Percentiles rank a stretch among this genome's conserved stretches.
Conservation (phyloP, 2,888 invertebrate genomes). For the Drosophila stalkeri region DNA sequence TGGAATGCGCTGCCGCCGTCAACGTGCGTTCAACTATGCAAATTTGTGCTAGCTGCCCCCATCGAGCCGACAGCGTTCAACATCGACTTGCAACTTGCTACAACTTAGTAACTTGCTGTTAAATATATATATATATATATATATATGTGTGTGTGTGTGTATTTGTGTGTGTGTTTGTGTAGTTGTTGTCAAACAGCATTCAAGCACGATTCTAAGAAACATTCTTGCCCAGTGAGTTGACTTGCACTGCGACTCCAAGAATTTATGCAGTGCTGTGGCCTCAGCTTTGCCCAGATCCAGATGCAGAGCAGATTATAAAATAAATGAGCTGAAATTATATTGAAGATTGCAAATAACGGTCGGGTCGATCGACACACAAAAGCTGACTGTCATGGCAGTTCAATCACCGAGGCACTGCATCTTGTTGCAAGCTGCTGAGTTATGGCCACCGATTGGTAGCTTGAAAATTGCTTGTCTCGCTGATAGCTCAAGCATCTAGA, state of each 20-base stretch:
- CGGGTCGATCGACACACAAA: constrained; percentile 45
- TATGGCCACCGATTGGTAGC: constrained; percentile 45
- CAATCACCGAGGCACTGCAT: constrained; percentile 64
- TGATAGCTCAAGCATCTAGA: constrained; percentile 38
- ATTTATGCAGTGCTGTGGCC: constrained; percentile 63
- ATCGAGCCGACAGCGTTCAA: constrained; percentile 22
- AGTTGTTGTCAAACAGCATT: constrained; percentile 82
- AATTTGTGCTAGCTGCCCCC: constrained; percentile 67
- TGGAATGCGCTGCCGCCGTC: constrained; percentile 67
- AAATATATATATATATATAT: background rate
- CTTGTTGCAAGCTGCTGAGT: constrained; percentile 51
- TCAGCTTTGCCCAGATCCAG: constrained; percentile 39
- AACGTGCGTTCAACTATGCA: constrained; percentile 78
- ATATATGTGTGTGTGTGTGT: constrained; percentile 15
- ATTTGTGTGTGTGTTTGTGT: constrained; percentile 31
- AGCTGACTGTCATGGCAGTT: constrained; percentile 67
- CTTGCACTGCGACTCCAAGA: constrained; percentile 47
- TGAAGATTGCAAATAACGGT: constrained; percentile 52
- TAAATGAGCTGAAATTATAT: constrained; percentile 70
- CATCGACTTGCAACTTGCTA: constrained; percentile 81
- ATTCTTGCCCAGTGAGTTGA: constrained; percentile 70
- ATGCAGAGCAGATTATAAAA: constrained; percentile 64
- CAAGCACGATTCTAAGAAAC: constrained; percentile 83
- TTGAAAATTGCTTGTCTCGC: constrained; percentile 25
- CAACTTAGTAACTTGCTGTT: constrained; percentile 71